phyloP scores from a whole-genome alignment of 2,888 invertebrate genomes.

The Pterobdella sp. region DNA sequence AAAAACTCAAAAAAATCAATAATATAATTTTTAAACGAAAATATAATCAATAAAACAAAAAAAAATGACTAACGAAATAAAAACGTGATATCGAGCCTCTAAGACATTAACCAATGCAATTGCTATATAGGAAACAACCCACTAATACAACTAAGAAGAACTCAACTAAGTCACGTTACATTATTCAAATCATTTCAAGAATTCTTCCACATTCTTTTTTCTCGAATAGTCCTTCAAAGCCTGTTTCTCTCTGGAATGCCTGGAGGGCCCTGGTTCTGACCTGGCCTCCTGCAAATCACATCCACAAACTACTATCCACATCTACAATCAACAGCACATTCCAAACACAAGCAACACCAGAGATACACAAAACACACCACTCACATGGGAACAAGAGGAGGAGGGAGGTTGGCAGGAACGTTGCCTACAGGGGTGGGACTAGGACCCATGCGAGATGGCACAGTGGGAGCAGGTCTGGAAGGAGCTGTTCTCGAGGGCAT shows the following conservation, averaged over 20 bases:
- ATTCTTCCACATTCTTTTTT: too few relatives aligned
- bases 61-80: too few relatives aligned
- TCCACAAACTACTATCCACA: neutral
- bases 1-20: too few relatives aligned
- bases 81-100: too few relatives aligned
- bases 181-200: too few relatives aligned
- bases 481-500: constrained; percentile 29
- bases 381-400: constrained; percentile 31
- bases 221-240: too few relatives aligned
- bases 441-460: constrained; percentile 30
- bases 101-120: too few relatives aligned
- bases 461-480: constrained; percentile 29
- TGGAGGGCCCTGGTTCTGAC: constrained; percentile 31
- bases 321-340: neutral
- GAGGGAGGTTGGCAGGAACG: constrained; percentile 31
- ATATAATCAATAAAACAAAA: too few relatives aligned
- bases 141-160: too few relatives aligned
- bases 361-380: neutral
- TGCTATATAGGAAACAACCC: too few relatives aligned
- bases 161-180: too few relatives aligned
- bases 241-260: constrained; percentile 32
- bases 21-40: too few relatives aligned
- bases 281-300: constrained; percentile 27
- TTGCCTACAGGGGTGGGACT: constrained; percentile 32
- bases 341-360: neutral